These are phyloP conservation scores for Eupristina koningsbergeri DNA, from an alignment of 1,140 invertebrate species.

Conservation along the genomic window DNA sequence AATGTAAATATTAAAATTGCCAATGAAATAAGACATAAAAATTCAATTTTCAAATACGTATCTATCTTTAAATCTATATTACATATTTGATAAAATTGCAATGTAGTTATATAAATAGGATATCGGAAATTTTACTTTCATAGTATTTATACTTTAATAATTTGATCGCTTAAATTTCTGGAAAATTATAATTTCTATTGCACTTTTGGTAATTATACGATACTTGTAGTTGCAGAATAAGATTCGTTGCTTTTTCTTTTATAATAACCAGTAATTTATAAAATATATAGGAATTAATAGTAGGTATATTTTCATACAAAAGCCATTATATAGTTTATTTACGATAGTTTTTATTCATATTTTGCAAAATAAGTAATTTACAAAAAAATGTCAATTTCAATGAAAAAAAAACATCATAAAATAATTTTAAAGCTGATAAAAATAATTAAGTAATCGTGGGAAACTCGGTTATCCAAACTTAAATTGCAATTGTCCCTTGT, in stretches of 20 bases:
- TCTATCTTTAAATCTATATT: background rate
- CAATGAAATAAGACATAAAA: background rate
- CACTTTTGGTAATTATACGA: constrained; percentile 25
- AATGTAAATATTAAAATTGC: too few relatives aligned
- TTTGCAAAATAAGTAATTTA: background rate
- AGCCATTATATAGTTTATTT: constrained; percentile 20
- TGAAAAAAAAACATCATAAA: constrained; percentile 33
- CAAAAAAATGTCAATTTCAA: constrained; percentile 11
- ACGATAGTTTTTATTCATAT: background rate
- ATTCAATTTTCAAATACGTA: background rate
- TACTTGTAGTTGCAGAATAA: background rate
- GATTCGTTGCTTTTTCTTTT: background rate
- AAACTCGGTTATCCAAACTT: background rate
- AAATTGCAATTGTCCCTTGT: constrained; percentile 16
- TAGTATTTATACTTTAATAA: background rate
- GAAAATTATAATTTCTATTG: constrained; percentile 22
- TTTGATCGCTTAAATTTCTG: constrained; percentile 1
- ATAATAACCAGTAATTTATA: constrained; percentile 26
- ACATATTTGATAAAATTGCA: background rate
- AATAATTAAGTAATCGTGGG: constrained; percentile 26
- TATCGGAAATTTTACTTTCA: constrained; percentile 5
- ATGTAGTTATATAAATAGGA: background rate
- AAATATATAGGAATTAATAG: constrained; percentile 8
- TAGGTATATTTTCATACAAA: background rate
- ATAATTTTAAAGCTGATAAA: background rate